Evolutionary conservation across 2,113 vertebrate species (phyloP).

Genomic region (Corvus moneduloides): DNA sequence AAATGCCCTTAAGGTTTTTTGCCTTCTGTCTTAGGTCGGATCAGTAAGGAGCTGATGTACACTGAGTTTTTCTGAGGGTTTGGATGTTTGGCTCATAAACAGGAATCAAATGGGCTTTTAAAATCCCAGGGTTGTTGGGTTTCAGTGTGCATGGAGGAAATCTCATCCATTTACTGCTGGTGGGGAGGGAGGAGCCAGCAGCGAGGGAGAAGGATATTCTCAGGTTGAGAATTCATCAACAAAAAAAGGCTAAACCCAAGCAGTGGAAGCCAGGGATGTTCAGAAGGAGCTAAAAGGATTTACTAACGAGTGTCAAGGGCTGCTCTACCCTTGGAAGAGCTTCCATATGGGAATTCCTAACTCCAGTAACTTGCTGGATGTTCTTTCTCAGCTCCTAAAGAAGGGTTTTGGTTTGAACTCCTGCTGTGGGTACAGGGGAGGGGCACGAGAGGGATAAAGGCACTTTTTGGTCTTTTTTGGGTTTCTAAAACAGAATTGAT

Average conservation of each 20-base stretch:
- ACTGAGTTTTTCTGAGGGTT: background rate
- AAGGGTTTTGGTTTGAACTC: background rate
- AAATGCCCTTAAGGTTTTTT: background rate
- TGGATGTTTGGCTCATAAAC: background rate
- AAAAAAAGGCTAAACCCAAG: background rate
- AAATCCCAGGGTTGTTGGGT: background rate
- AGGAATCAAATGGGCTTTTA: background rate
- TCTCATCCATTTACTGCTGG: too few species aligned
- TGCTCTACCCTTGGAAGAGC: background rate
- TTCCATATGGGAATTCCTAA: background rate
- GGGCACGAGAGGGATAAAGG: background rate
- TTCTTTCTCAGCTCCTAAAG: background rate
- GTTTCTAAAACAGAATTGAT: background rate
- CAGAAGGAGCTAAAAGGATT: background rate
- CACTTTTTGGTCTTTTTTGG: background rate
- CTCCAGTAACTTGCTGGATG: background rate
- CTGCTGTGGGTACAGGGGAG: background rate
- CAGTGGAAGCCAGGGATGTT: background rate
- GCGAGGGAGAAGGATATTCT: too few species aligned
- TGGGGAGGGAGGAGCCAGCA: too few species aligned
- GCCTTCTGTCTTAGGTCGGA: background rate
- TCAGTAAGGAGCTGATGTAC: background rate
- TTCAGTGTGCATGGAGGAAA: too few species aligned
- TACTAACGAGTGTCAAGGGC: background rate
- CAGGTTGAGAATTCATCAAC: background rate